Evolutionary conservation across 1,140 invertebrate genomes (phyloP).

Genomic region (Eriocheir sinensis): DNA sequence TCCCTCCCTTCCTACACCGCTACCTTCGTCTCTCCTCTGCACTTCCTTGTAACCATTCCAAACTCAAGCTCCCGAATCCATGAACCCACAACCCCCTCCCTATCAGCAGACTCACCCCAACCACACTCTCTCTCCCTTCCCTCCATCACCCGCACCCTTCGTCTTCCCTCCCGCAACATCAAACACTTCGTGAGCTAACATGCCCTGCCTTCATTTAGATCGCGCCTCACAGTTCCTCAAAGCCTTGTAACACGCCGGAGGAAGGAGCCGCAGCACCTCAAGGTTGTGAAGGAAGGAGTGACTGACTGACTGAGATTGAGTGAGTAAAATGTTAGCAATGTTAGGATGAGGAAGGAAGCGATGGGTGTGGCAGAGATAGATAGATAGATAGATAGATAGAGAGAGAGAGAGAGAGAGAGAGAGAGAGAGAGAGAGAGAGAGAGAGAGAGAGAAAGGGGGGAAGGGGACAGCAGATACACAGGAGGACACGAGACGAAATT

Average conservation of each 20-base stretch:
- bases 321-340: background rate
- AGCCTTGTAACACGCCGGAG: too few relatives aligned
- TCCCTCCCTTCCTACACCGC: background rate
- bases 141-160: too few relatives aligned
- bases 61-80: too few relatives aligned
- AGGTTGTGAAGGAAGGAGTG: too few relatives aligned
- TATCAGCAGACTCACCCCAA: background rate
- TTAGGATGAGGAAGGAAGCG: conserved; percentile 10
- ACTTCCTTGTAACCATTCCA: background rate
- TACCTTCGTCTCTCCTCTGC: background rate
- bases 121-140: background rate
- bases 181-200: too few relatives aligned
- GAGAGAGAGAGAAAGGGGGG: conserved; percentile 14
- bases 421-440: conserved; percentile 43
- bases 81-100: background rate
- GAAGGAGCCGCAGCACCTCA: too few relatives aligned
- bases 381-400: conserved; percentile 26
- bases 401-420: conserved; percentile 38
- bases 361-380: conserved; percentile 5
- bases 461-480: background rate
- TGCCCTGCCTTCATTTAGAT: too few relatives aligned
- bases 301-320: too few relatives aligned
- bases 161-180: too few relatives aligned
- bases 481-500: background rate
- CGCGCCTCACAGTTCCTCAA: too few relatives aligned